Conservation (phyloP, 2,797 vertebrate genomes). For the Sebastes steindachneri region DNA sequence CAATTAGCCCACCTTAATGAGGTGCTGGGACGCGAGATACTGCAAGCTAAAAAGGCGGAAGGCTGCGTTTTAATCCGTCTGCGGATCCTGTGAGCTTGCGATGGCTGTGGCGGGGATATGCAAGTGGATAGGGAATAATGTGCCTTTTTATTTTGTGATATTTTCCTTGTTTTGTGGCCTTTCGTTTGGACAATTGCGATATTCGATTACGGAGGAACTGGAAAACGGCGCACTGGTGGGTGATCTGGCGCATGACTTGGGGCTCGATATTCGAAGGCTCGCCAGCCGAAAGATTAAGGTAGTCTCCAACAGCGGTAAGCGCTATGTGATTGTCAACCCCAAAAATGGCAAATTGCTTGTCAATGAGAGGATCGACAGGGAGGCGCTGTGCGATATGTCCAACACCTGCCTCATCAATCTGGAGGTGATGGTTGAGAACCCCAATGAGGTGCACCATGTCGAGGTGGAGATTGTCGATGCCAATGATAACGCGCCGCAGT, state of each 20-base stretch:
- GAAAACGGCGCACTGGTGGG: slow-evolving; percentile 91
- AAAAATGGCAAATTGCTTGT: slow-evolving; percentile 91
- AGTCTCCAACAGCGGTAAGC: slow-evolving; percentile 89
- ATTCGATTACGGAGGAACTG: slow-evolving; percentile 91
- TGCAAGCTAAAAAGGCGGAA: slow-evolving; percentile 85
- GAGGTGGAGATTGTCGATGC: slow-evolving; percentile 94
- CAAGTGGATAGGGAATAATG: slow-evolving; percentile 80
- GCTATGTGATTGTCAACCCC: slow-evolving; percentile 91
- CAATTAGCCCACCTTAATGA: slow-evolving; percentile 84
- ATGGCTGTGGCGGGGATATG: slow-evolving; percentile 86
- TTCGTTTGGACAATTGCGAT: slow-evolving; percentile 89
- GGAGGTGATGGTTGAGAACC: slow-evolving; percentile 91
- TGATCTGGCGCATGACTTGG: slow-evolving; percentile 91
- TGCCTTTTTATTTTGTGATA: slow-evolving; percentile 84
- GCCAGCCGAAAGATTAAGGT: slow-evolving; percentile 88
- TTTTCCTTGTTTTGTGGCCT: slow-evolving; percentile 85
- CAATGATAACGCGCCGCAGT: slow-evolving; percentile 94
- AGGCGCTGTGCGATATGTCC: slow-evolving; percentile 88
- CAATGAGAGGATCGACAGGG: slow-evolving; percentile 93
- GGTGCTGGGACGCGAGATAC: slow-evolving; percentile 82
- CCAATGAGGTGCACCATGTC: slow-evolving; percentile 90
- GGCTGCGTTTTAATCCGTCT: slow-evolving; percentile 85
- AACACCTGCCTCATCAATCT: slow-evolving; percentile 89
- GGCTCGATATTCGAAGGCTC: slow-evolving; percentile 90
- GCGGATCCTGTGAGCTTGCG: slow-evolving; percentile 83